These are phyloP conservation scores for Cryptotis parvus DNA, from an alignment of 2,113 vertebrate genomes.

Conservation along the genomic window DNA sequence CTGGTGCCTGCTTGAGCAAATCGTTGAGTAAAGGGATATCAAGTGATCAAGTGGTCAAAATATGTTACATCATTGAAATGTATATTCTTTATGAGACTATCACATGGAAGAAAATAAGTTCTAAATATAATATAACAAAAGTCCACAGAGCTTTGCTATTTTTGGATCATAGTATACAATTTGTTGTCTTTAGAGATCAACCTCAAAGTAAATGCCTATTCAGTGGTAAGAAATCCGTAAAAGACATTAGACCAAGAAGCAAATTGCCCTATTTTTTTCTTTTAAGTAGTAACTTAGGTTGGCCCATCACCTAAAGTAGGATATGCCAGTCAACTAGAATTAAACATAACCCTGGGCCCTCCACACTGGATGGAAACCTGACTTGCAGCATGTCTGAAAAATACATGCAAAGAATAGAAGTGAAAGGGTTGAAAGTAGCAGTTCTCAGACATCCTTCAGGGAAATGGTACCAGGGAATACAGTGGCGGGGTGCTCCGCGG, in stretches of 20 bases:
- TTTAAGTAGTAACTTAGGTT: not conserved
- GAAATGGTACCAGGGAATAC: not conserved
- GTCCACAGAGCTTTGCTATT: not conserved
- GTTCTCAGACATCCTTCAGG: not conserved
- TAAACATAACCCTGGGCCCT: not conserved
- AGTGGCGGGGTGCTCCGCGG: too few relatives aligned
- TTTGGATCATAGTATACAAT: slow-evolving; percentile 9
- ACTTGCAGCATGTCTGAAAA: not conserved
- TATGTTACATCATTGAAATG: too few relatives aligned
- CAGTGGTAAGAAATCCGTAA: not conserved
- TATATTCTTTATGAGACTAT: not conserved
- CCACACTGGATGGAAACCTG: not conserved
- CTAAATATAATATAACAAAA: not conserved
- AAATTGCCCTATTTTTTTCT: not conserved
- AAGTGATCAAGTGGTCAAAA: too few relatives aligned
- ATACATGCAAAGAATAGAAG: not conserved
- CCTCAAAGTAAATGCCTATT: not conserved
- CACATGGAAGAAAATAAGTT: not conserved
- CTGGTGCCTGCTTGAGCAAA: too few relatives aligned
- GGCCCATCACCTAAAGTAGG: not conserved
- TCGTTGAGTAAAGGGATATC: too few relatives aligned
- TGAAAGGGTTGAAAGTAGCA: not conserved
- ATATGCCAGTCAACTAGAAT: not conserved
- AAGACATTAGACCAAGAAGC: not conserved
- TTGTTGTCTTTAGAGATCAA: slow-evolving; percentile 42